These are phyloP conservation scores for Leptopilina clavipes DNA, from an alignment of 1,140 invertebrate genomes.

Conservation along the genomic window DNA sequence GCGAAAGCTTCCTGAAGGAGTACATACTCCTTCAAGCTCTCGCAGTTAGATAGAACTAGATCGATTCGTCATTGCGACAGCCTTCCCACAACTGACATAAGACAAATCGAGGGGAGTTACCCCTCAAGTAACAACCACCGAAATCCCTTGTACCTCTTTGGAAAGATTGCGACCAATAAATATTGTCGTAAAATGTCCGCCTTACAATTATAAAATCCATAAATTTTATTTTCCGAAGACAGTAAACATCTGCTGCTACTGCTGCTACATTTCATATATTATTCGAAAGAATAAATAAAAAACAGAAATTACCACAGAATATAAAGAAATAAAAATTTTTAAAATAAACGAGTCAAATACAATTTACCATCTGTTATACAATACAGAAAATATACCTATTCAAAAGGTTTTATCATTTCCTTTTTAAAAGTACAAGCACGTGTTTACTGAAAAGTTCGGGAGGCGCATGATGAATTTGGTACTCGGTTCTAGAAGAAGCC, in stretches of 20 bases:
- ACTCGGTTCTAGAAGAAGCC: background rate
- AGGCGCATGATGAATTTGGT: constrained; percentile 10
- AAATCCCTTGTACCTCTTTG: constrained; percentile 15
- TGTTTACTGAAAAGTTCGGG: constrained; percentile 26
- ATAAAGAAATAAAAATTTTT: background rate
- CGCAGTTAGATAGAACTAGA: constrained; percentile 53
- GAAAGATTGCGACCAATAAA: constrained; percentile 40
- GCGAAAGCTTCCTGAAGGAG: too few species aligned
- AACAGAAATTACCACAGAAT: background rate
- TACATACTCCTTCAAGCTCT: background rate
- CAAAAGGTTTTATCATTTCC: background rate
- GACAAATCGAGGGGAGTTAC: constrained; percentile 53
- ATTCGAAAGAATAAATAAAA: too few species aligned
- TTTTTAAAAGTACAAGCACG: constrained; percentile 4
- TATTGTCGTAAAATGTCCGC: constrained; percentile 37
- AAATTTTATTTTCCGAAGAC: background rate
- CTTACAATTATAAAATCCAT: constrained; percentile 22
- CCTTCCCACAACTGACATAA: constrained; percentile 50
- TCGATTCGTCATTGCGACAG: constrained; percentile 63
- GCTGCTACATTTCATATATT: background rate
- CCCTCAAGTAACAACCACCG: background rate
- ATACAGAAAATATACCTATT: too few species aligned
- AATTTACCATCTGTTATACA: background rate
- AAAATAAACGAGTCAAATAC: background rate
- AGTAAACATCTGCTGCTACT: background rate